Evolutionary conservation across 2,113 vertebrate species (phyloP), one percentile per base, ranked within the genome.

Genomic region (Xenus cinereus): DNA sequence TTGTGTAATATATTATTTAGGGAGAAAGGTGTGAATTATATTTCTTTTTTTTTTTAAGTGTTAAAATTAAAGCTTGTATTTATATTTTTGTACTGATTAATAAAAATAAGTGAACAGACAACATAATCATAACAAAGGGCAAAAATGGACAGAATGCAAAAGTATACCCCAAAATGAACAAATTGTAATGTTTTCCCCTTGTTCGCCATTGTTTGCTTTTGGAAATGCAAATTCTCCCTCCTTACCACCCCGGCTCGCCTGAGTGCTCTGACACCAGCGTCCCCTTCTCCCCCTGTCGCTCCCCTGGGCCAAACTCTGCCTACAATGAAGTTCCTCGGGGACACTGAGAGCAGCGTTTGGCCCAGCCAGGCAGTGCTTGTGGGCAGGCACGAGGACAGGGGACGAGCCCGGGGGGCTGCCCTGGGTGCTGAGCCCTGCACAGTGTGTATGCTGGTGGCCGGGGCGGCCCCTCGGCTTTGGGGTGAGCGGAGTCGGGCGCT

Each of bases 81-180:
- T 97, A 94, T 95, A 97, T 97, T 97, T 92, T 94, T 96, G 94
- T 95, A 97, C 95, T 81, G 80, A 78, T 94, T 79, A 96, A 93
- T 96, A 96, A 97, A 94, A 83, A 41, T 48, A 96, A 93, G 83
- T 51, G 87, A 94, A 90, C 57, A 71, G 87, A 75, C 53, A 85
- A 66, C 48, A 53, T 86, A 75, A 95, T 28, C 84, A 32, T 92
- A 91, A 93, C 89, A 94, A 84, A 85, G 35, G 77, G 59, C 79
- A 87, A 88, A 95, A 90, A 60, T 35, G 24, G 35, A 45, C 14
- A 46, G 64, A 87, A 78, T 71, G 66, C 20, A 67, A 71, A 87
- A 87, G 67, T 94, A 75, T 76, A 53, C 9, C 37, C 27, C 9
- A 9, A 87, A 67, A 53, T 48, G n/a, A 87, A 67, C 2, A 1